Conservation (phyloP, 1,140 invertebrate genomes). For the Drosophila kanapiae region DNA sequence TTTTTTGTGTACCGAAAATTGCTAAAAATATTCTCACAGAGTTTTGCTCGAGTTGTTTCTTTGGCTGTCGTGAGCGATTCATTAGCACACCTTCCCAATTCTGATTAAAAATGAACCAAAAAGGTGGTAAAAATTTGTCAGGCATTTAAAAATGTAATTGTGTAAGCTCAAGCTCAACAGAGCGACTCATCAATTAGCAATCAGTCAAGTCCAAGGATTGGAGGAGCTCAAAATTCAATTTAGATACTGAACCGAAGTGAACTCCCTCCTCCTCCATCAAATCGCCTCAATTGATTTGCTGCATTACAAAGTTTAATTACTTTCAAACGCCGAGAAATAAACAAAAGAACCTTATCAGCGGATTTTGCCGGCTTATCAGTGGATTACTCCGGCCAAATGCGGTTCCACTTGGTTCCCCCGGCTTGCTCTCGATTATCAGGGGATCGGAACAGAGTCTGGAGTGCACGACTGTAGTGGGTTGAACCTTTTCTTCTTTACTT, state of each 20-base stretch:
- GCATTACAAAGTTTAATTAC: conserved; percentile 62
- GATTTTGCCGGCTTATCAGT: conserved; percentile 50
- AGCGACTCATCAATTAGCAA: conserved; percentile 58
- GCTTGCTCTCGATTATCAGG: conserved; percentile 52
- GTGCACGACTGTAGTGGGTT: background rate
- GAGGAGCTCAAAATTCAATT: conserved; percentile 49
- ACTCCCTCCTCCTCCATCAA: conserved; percentile 4
- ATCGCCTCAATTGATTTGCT: conserved; percentile 22
- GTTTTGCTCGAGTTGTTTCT: conserved; percentile 26
- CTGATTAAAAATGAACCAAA: conserved; percentile 36
- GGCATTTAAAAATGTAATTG: conserved; percentile 55
- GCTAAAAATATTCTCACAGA: conserved; percentile 59
- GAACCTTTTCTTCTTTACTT: conserved; percentile 12
- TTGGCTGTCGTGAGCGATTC: conserved; percentile 51
- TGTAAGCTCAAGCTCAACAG: background rate
- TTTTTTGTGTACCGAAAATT: background rate
- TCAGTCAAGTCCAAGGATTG: conserved; percentile 20
- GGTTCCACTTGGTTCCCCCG: conserved; percentile 48
- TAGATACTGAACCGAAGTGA: conserved; percentile 47
- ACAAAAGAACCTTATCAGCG: conserved; percentile 61
- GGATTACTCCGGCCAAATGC: conserved; percentile 48
- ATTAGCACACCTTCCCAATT: conserved; percentile 53
- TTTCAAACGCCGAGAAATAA: conserved; percentile 38
- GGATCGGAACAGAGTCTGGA: conserved; percentile 10
- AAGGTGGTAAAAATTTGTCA: conserved; percentile 13